Evolutionary conservation across 2,888 invertebrate genomes (phyloP).

Genomic region (Parnassius orleans): DNA sequence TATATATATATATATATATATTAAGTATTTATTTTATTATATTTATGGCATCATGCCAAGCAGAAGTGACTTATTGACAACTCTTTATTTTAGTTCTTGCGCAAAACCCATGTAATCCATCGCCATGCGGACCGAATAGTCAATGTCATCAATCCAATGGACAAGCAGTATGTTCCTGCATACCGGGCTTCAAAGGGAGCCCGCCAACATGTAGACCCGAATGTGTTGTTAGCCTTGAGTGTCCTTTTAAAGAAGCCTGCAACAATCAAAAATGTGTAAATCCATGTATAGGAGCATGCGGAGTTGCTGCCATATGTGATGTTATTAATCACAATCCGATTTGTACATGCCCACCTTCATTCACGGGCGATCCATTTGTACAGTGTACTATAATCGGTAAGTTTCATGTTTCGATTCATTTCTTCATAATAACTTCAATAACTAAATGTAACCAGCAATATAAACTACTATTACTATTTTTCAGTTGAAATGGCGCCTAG

Average conservation of each 20-base stretch:
- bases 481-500: conserved; percentile 45
- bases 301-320: conserved; percentile 85
- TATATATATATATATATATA: too few relatives aligned
- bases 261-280: conserved; percentile 87
- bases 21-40: too few relatives aligned
- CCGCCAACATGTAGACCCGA: conserved; percentile 90
- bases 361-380: conserved; percentile 89
- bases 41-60: too few relatives aligned
- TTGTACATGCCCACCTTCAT: conserved; percentile 86
- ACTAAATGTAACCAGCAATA: neutral
- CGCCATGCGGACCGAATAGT: conserved; percentile 90
- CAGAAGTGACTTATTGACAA: too few relatives aligned
- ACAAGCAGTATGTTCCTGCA: conserved; percentile 87
- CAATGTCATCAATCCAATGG: conserved; percentile 86
- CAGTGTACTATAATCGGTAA: conserved; percentile 81
- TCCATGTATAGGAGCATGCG: conserved; percentile 90
- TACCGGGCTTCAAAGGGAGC: conserved; percentile 85
- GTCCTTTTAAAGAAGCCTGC: conserved; percentile 85
- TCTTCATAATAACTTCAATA: neutral
- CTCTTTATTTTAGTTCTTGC: conserved; percentile 46
- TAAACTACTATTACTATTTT: conserved; percentile 17
- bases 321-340: conserved; percentile 89
- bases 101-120: conserved; percentile 86
- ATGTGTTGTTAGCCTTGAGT: conserved; percentile 87
- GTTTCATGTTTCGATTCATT: conserved; percentile 13